phyloP scores from a whole-genome alignment of 2,797 vertebrate species.

The Sebastes cheni region DNA sequence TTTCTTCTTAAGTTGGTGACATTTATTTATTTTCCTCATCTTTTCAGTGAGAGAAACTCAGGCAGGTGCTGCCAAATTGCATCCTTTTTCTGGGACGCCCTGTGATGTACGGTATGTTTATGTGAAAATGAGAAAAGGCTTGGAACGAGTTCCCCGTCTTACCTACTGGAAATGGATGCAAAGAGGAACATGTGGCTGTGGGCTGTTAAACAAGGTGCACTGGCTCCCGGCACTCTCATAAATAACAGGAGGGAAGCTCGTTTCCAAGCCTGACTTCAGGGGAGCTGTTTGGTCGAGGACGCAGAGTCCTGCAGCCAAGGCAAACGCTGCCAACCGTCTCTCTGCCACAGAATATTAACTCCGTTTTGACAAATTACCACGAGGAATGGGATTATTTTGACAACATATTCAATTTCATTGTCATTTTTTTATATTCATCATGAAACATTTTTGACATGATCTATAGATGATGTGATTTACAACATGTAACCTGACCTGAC shows the following conservation, averaged over 20 bases:
- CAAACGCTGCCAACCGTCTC: neutral
- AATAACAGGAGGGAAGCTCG: conserved; percentile 50
- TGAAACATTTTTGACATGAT: neutral
- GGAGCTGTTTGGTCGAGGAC: conserved; percentile 23
- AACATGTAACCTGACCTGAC: neutral
- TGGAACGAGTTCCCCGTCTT: conserved; percentile 60
- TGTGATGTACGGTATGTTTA: conserved; percentile 49
- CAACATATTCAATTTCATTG: neutral
- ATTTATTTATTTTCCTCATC: conserved; percentile 53
- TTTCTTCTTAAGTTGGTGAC: conserved; percentile 37
- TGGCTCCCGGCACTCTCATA: conserved; percentile 57
- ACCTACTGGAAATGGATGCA: conserved; percentile 55
- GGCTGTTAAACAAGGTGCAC: conserved; percentile 66
- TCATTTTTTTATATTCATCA: neutral
- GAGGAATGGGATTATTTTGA: neutral
- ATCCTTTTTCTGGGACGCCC: neutral
- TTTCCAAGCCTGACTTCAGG: conserved; percentile 31
- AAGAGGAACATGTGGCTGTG: conserved; percentile 54
- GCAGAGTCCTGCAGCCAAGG: neutral
- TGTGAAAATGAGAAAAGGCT: conserved; percentile 56
- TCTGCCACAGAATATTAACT: neutral
- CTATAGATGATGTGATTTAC: neutral
- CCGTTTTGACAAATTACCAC: neutral
- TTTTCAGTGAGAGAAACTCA: conserved; percentile 43
- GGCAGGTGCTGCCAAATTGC: conserved; percentile 55